Conservation (phyloP, 2,797 vertebrate species). For the Gambusia yucatana region DNA sequence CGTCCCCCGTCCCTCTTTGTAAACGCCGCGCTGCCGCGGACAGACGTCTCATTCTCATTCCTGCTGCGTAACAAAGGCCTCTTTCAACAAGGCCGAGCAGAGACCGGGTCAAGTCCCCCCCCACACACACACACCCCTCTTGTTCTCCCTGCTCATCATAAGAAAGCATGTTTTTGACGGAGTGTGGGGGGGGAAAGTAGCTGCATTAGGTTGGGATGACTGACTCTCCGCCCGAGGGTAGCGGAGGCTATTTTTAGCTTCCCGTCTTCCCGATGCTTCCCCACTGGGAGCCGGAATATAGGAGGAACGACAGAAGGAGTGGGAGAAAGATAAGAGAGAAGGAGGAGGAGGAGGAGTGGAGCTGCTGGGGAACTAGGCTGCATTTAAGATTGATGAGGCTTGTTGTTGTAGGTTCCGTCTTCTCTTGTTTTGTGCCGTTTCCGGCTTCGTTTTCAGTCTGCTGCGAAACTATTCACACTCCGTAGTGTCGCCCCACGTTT, state of each 20-base stretch:
- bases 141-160: conserved; percentile 34
- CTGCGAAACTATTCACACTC: not conserved
- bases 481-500: not conserved
- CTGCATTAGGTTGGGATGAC: conserved; percentile 69
- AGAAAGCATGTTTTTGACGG: conserved; percentile 56
- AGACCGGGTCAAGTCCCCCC: conserved; percentile 31
- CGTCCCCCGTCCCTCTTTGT: conserved; percentile 46
- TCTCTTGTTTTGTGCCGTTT: conserved; percentile 34
- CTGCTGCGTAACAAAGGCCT: conserved; percentile 58
- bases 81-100: conserved; percentile 44
- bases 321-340: conserved; percentile 35
- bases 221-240: conserved; percentile 70
- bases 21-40: conserved; percentile 44
- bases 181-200: conserved; percentile 25
- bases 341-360: conserved; percentile 34
- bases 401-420: conserved; percentile 60
- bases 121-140: conserved; percentile 5
- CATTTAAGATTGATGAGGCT: conserved; percentile 70
- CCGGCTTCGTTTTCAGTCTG: conserved; percentile 25
- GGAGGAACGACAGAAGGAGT: conserved; percentile 50
- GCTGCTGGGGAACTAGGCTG: conserved; percentile 74
- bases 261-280: conserved; percentile 67
- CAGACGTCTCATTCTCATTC: conserved; percentile 58
- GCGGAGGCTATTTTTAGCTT: conserved; percentile 75
- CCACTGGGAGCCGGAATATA: conserved; percentile 63